These are phyloP conservation scores for Anarrhichthys ocellatus DNA, from an alignment of 2,113 vertebrate species.

Conservation along the genomic window DNA sequence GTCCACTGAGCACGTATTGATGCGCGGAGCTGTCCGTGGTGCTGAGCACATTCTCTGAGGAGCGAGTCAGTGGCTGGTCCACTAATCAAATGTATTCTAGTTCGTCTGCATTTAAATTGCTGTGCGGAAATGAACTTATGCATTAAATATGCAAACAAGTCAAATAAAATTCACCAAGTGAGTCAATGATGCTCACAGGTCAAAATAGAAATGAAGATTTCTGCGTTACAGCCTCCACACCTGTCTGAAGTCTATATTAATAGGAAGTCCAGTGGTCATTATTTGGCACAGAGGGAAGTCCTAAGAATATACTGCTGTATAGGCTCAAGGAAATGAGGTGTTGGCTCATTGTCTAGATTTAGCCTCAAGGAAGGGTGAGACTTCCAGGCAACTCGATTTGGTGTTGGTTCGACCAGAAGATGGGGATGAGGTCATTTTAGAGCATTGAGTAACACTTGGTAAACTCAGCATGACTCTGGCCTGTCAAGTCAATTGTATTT, in stretches of 20 bases:
- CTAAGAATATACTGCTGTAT: not conserved
- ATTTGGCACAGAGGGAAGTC: not conserved
- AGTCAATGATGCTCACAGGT: constrained; percentile 11
- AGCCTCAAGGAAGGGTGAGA: constrained; percentile 3
- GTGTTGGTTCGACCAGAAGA: not conserved
- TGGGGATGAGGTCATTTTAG: not conserved
- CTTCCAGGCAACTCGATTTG: not conserved
- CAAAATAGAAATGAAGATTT: not conserved
- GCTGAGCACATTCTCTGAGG: constrained; percentile 36
- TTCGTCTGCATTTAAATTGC: not conserved
- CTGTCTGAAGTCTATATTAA: not conserved
- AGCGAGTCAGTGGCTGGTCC: not conserved
- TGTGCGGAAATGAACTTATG: not conserved
- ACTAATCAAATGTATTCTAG: not conserved
- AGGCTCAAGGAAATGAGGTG: not conserved
- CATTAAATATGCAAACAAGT: not conserved
- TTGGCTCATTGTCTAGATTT: constrained; percentile 15
- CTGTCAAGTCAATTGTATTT: not conserved
- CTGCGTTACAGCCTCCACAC: not conserved
- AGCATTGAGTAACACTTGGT: not conserved
- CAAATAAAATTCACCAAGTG: not conserved
- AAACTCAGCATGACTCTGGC: constrained; percentile 7
- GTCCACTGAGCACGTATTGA: not conserved
- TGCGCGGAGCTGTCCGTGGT: constrained; percentile 56
- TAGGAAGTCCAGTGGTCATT: not conserved